Percentiles rank a stretch among this genome's conserved stretches.
phyloP scores from a whole-genome alignment of 1,140 invertebrate species.

The Formica exsecta region DNA sequence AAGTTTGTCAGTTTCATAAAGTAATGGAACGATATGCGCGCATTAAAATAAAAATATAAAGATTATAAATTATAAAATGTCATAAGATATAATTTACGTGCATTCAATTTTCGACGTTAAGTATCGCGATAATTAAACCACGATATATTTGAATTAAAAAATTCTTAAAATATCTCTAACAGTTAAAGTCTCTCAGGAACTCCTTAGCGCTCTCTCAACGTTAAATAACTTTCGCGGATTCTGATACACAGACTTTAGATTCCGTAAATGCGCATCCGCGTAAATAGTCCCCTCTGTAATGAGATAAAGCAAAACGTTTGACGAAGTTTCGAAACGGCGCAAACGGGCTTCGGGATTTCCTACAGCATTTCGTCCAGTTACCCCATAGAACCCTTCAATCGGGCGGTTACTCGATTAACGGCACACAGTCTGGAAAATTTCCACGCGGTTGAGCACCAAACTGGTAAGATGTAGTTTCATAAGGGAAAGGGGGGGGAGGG shows the following conservation, averaged over 20 bases:
- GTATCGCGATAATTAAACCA: neutral
- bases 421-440: constrained; percentile 52
- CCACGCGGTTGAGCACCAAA: constrained; percentile 51
- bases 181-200: too few relatives aligned
- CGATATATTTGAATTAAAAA: neutral
- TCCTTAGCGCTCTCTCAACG: too few relatives aligned
- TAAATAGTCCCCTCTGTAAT: neutral
- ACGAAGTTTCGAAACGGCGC: constrained; percentile 26
- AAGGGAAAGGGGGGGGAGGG: neutral
- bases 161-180: neutral
- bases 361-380: constrained; percentile 20
- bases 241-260: neutral
- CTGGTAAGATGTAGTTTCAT: constrained; percentile 50
- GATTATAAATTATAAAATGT: neutral
- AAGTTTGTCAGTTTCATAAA: neutral
- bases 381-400: constrained; percentile 45
- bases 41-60: neutral
- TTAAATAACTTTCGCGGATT: neutral
- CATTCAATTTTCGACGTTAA: neutral
- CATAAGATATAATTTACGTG: neutral
- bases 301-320: constrained; percentile 31
- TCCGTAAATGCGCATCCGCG: neutral
- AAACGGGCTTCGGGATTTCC: constrained; percentile 25
- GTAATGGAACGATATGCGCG: too few relatives aligned
- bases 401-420: constrained; percentile 53